Percentiles rank a stretch among this genome's conserved stretches.
Conservation (phyloP, 2,113 vertebrate genomes). For the Ammospiza caudacuta region DNA sequence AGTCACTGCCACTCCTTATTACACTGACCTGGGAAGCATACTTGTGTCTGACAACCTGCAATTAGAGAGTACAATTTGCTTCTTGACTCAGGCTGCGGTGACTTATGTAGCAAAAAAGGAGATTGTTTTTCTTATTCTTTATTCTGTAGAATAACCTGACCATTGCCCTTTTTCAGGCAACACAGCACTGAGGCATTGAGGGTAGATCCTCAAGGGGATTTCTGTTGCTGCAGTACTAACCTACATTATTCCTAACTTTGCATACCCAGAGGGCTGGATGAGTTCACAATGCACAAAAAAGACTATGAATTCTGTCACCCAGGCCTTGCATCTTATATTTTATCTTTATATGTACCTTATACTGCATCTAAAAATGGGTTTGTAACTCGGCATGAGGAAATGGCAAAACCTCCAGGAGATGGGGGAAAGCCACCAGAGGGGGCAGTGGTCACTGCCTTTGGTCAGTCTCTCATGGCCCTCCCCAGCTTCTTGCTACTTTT, state of each 20-base stretch:
- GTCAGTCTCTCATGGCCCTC: not conserved
- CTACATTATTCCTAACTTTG: not conserved
- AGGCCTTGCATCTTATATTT: not conserved
- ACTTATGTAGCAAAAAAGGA: not conserved
- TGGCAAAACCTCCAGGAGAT: not conserved
- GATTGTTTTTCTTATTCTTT: not conserved
- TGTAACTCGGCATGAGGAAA: not conserved
- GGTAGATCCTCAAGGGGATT: not conserved
- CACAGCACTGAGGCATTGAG: not conserved
- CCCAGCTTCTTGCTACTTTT: not conserved
- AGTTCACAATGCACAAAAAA: not conserved
- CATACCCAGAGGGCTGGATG: not conserved
- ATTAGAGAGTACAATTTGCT: not conserved
- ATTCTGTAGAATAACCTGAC: not conserved
- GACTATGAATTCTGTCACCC: not conserved
- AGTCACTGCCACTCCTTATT: not conserved
- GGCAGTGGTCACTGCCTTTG: not conserved
- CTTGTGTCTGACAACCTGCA: slow-evolving; percentile 30
- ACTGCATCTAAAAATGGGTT: not conserved
- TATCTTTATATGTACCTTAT: not conserved
- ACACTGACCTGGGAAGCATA: not conserved
- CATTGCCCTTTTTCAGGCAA: not conserved
- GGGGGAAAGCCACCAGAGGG: not conserved
- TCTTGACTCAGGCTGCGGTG: not conserved
- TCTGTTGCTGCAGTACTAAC: not conserved